Base-by-base conservation (phyloP, 2,888 invertebrate species). In the Dryomyza anilis region DNA sequence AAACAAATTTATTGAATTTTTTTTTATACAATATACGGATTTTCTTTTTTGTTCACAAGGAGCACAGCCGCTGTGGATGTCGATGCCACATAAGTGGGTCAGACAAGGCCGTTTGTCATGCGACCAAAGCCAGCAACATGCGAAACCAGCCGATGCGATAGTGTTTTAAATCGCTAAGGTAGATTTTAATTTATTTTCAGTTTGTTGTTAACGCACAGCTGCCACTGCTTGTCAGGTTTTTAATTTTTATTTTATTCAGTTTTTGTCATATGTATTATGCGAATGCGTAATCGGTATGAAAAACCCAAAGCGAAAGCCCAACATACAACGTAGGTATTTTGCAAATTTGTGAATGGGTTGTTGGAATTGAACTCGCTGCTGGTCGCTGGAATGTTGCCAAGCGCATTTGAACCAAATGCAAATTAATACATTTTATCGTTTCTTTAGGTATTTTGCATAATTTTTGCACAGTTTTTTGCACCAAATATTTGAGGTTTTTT, bases 31-130 rank as follows among this genome's bases (percentile, higher is more conserved):
- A 5, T 16, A 43, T 43, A 16, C 16, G 43, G 43, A 43, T 43
- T 43, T 36, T 43, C 12, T 10, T n/a, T n/a, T n/a, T n/a, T n/a
- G n/a, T n/a, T n/a, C n/a, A n/a, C n/a, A n/a, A n/a, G n/a, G n/a
- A n/a, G n/a, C n/a, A n/a, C 66, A 71, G 73, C 75, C 74, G 74
- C 72, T 69, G 76, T 69, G 70, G 72, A 78, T 75, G 75, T 71
- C 74, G 74, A 71, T 72, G 71, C 70, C 68, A 58, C 70, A 69
- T 74, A 73, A 79, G 79, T 79, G 74, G 81, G 79, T 79, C 79
- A 81, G 77, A 67, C 80, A 79, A 79, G 79, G 81, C 77, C 80
- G 79, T 70, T 70, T 68, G 65, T 71, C 8, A 10, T 45, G 58
- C 45, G 29, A 21, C 27, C 52, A 27, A 12, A 39, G 23, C 23